Evolutionary conservation across 2,113 vertebrate genomes (phyloP).

Genomic region (Hemicordylus capensis): DNA sequence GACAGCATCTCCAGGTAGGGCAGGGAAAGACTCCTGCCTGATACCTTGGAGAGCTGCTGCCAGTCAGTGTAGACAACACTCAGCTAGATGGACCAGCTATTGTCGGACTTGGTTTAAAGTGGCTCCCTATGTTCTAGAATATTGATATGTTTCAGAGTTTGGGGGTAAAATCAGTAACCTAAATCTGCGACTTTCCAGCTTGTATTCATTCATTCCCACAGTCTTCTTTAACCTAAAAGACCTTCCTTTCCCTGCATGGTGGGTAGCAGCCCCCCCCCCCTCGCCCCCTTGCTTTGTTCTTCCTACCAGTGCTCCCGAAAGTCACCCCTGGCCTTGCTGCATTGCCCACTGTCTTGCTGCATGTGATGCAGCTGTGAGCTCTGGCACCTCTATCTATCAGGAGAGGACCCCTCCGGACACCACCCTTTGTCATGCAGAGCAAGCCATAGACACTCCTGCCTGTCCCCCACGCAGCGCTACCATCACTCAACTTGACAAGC

Average conservation of each 20-base stretch:
- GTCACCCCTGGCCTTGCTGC: background rate
- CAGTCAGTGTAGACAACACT: too few relatives aligned
- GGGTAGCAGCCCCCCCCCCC: too few relatives aligned
- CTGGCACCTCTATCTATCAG: slow-evolving; percentile 7
- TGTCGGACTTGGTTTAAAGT: too few relatives aligned
- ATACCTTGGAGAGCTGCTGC: too few relatives aligned
- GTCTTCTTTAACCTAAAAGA: background rate
- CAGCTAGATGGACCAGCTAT: too few relatives aligned
- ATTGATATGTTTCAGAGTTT: background rate
- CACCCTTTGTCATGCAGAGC: slow-evolving; percentile 26
- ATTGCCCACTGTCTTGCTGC: background rate
- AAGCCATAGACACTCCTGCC: background rate
- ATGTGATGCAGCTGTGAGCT: slow-evolving; percentile 16
- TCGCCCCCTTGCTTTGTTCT: background rate
- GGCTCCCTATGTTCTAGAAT: background rate
- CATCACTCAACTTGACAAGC: slow-evolving; percentile 28
- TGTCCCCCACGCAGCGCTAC: background rate
- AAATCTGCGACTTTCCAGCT: background rate
- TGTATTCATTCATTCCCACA: background rate
- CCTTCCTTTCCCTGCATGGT: too few relatives aligned
- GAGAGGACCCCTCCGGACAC: slow-evolving; percentile 10
- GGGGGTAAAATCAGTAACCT: background rate
- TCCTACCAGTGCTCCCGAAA: background rate
- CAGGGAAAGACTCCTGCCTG: too few relatives aligned
- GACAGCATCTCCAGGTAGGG: too few relatives aligned